phyloP scores from a whole-genome alignment of 2,113 vertebrate species.

The Mandrillus leucophaeus region DNA sequence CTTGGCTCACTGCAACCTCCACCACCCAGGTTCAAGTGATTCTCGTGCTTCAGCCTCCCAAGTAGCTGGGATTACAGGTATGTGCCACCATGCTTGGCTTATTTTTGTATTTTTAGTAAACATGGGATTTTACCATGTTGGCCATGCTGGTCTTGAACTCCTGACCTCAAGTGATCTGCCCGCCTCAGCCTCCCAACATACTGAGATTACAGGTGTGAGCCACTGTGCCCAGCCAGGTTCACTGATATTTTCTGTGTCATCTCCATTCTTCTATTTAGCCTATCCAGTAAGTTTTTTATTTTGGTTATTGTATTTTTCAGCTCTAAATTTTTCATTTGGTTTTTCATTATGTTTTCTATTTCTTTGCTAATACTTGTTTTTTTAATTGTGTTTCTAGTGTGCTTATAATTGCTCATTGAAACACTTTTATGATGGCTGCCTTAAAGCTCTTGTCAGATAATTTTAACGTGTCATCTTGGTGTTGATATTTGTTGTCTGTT shows the following conservation, averaged over 20 bases:
- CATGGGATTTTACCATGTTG: too few species aligned
- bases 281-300: conserved; percentile 12
- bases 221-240: too few species aligned
- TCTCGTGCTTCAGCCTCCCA: too few species aligned
- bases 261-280: conserved; percentile 14
- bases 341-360: conserved; percentile 12
- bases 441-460: conserved; percentile 44
- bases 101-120: too few species aligned
- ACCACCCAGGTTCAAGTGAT: too few species aligned
- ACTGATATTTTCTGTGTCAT: conserved; percentile 16
- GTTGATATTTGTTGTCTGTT: conserved; percentile 32
- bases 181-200: too few species aligned
- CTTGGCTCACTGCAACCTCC: too few species aligned
- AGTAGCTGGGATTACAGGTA: too few species aligned
- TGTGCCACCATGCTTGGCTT: too few species aligned
- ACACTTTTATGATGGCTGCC: not conserved
- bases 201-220: too few species aligned
- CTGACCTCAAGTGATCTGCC: too few species aligned
- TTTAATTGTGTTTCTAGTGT: conserved; percentile 37
- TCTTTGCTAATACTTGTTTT: conserved; percentile 12
- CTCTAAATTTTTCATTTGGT: conserved; percentile 37
- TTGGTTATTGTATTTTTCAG: conserved; percentile 32
- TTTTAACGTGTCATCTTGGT: conserved; percentile 33
- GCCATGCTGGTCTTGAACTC: too few species aligned
- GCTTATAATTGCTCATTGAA: conserved; percentile 7